phyloP scores from a whole-genome alignment of 2,113 vertebrate genomes.

The Nerophis lumbriciformis region DNA sequence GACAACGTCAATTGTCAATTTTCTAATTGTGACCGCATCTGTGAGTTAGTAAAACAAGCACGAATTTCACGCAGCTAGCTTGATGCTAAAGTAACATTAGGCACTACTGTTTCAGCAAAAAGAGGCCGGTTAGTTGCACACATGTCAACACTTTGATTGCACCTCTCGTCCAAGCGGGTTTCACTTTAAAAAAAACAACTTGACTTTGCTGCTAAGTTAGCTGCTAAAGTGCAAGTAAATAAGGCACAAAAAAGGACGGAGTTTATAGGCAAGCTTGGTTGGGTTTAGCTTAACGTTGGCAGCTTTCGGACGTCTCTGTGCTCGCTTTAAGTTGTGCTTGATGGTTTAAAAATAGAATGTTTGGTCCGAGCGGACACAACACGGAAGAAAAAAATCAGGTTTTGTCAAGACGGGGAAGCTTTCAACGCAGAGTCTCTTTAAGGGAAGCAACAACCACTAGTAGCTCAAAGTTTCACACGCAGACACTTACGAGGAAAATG shows the following conservation, averaged over 20 bases:
- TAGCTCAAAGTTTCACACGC: constrained; percentile 23
- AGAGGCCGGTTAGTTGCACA: not conserved
- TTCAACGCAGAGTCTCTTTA: not conserved
- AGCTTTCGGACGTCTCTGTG: not conserved
- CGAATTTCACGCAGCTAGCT: not conserved
- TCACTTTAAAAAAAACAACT: not conserved
- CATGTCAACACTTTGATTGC: not conserved
- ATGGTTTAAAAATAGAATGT: constrained; percentile 50
- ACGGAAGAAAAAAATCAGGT: constrained; percentile 32
- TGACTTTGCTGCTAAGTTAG: constrained; percentile 51
- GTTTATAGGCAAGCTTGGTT: not conserved
- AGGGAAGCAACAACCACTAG: not conserved
- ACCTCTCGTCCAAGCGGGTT: not conserved
- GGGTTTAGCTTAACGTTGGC: not conserved
- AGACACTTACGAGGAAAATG: constrained; percentile 12
- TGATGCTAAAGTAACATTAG: not conserved
- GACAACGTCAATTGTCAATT: too few species aligned
- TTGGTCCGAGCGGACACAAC: constrained; percentile 35
- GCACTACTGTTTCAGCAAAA: not conserved
- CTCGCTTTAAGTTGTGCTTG: constrained; percentile 27
- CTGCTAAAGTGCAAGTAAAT: constrained; percentile 21
- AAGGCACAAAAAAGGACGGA: not conserved
- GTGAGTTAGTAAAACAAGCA: too few species aligned
- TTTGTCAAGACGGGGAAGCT: not conserved
- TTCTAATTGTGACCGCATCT: too few species aligned